Evolutionary conservation across 2,888 invertebrate species (phyloP), one percentile per base, ranked within the genome.

Genomic region (Caenorhabditis parvicauda): DNA sequence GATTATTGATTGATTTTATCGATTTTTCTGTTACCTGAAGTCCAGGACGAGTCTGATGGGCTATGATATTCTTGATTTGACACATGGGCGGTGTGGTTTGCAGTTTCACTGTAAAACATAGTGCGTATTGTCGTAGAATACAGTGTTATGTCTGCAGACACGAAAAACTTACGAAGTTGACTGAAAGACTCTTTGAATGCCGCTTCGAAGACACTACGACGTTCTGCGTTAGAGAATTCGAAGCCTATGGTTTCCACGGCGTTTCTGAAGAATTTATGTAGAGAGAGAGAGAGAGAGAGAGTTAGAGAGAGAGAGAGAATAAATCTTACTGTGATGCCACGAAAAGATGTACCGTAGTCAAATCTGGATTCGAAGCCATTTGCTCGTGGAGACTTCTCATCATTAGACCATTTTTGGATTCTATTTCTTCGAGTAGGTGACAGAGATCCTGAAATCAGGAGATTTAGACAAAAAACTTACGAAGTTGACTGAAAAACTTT

Each of bases 31-130:
- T n/a, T 37, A 67, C 69, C 80, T 84, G 84, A 46, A 95, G 86
- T 1, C 95, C 95, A 22, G 95, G 93, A 46, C 95, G 86, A 1
- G 94, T 95, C 84, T 95, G 95, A 14, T 93, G 88, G 60, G 95
- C 92, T 5, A 92, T 92, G 50, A 96, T 88, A 3, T 92, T 89
- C 38, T 90, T 89, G 42, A 92, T 84, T 21, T 64, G 53, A 24
- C 59, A 65, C n/a, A 38, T 44, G 22, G 66, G 54, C 24, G 83
- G 93, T 89, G 83, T 92, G 91, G 7, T 93, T 92, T 70, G 89
- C 87, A 51, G 89, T 88, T 79, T 90, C 87, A 76, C 89, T 64
- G 32, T 27, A 69, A 64, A n/a, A n/a, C n/a, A n/a, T 7, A n/a
- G 14, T 44, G n/a, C 12, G 5, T 21, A 9, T 7, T 9, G 24